Conservation (phyloP, 2,113 vertebrate species). For the Isurus oxyrinchus region DNA sequence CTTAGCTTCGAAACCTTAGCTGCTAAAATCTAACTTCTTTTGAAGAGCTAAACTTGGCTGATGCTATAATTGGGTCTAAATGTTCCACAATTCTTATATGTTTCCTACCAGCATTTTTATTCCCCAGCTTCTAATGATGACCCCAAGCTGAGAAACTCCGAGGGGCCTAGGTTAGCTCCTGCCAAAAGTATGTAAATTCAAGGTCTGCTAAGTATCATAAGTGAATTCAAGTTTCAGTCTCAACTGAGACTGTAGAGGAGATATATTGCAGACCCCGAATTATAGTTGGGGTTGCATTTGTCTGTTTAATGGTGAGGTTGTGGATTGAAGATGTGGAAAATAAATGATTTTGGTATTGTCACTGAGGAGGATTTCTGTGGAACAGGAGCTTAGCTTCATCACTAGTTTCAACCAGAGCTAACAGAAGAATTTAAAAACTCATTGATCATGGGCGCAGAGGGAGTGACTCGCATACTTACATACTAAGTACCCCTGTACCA, state of each 20-base stretch:
- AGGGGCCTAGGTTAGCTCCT: not conserved
- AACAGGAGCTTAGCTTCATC: not conserved
- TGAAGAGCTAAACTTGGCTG: not conserved
- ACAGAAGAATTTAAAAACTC: not conserved
- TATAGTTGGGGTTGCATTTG: not conserved
- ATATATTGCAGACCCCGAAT: not conserved
- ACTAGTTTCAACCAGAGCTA: not conserved
- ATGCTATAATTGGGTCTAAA: not conserved
- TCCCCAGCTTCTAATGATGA: not conserved
- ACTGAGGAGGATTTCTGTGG: not conserved
- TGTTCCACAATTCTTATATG: not conserved
- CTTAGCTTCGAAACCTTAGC: not conserved
- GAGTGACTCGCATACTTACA: not conserved
- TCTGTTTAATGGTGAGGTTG: not conserved
- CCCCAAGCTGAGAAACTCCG: not conserved
- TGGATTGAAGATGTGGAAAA: not conserved
- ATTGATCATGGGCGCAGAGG: not conserved
- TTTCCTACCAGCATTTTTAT: not conserved
- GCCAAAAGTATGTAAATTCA: slow-evolving; percentile 2
- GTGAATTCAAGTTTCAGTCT: not conserved
- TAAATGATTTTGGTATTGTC: not conserved
- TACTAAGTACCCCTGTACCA: not conserved
- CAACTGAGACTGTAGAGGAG: not conserved
- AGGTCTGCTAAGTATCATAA: not conserved
- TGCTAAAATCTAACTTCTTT: not conserved